Evolutionary conservation across 2,888 invertebrate species (phyloP), one percentile per base, ranked within the genome.

Genomic region (Patella pellucida): DNA sequence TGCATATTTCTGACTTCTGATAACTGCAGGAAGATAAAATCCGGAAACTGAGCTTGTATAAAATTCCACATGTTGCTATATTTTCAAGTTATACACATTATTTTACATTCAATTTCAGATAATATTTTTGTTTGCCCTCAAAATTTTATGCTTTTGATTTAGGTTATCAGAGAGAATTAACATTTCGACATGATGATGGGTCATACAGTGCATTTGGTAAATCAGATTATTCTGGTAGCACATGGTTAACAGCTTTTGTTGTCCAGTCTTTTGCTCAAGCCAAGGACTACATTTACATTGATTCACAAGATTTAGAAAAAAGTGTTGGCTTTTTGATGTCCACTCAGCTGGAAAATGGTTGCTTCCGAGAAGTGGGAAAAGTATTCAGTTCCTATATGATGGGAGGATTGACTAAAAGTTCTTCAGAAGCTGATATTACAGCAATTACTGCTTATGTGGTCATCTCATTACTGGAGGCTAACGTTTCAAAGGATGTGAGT

Each of bases 111-210:
- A 41, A 9, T 41, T 41, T 41, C 41, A 41, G 41, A 9, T 41
- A 41, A 41, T 9, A 41, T 41, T n/a, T n/a, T n/a, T n/a, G n/a
- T n/a, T n/a, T n/a, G n/a, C n/a, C n/a, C n/a, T n/a, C n/a, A 19
- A 16, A 16, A 62, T 52, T 16, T 19, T 52, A 16, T 52, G 62
- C 27, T 23, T 68, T 72, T 52, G 16, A 69, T 73, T 12, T 75
- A 91, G 91, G 97, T 3, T 98, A 98, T 90, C 99, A 99, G 89
- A 94, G 96, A 75, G 94, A 99, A 87, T 93, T 98, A 89, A 96
- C 95, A 1, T 99, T 95, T 91, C 94, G 95, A 72, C 95, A 89
- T 74, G 73, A 70, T 5, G 90, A 90, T 80, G 86, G 88, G 5
- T 90, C 90, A 0, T 90, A 86, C 82, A 90, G 90, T 76, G 89